These are phyloP conservation scores for Nannoperca obscura DNA, from an alignment of 2,797 vertebrate species.

Conservation along the genomic window DNA sequence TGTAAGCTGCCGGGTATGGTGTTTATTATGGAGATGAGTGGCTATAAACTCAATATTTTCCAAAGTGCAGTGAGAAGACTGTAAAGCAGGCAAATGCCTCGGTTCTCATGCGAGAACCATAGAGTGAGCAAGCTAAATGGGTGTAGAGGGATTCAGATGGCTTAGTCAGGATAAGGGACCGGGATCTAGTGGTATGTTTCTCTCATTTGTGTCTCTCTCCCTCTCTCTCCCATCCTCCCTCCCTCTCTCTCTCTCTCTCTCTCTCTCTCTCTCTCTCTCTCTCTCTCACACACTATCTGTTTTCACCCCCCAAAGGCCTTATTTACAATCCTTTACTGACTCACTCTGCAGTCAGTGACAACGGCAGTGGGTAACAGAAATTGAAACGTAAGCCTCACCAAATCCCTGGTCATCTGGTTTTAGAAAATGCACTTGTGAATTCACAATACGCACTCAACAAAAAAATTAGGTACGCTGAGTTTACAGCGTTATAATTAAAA, in stretches of 20 bases:
- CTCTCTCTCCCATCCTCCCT: conserved; percentile 25
- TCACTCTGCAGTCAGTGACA: conserved; percentile 60
- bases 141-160: conserved; percentile 82
- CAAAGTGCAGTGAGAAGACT: conserved; percentile 73
- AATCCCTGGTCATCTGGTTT: conserved; percentile 57
- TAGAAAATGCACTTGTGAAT: conserved; percentile 54
- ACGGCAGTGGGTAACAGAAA: conserved; percentile 58
- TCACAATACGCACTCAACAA: conserved; percentile 37
- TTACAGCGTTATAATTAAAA: conserved; percentile 56
- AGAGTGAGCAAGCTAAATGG: conserved; percentile 81
- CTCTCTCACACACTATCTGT: conserved; percentile 46
- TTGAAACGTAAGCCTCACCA: conserved; percentile 58
- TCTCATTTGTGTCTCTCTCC: conserved; percentile 64
- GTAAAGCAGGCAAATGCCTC: conserved; percentile 75
- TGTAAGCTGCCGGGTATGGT: conserved; percentile 64
- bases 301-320: conserved; percentile 67
- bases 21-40: conserved; percentile 87
- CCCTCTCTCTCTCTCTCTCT: conserved; percentile 26
- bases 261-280: conserved; percentile 22
- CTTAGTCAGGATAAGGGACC: conserved; percentile 84
- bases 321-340: conserved; percentile 66
- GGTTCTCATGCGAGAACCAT: conserved; percentile 68
- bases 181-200: conserved; percentile 77
- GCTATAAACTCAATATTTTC: conserved; percentile 84
- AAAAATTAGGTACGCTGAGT: conserved; percentile 28